Percentiles rank a stretch among this genome's conserved stretches.
These are phyloP conservation scores for Drosophila leonis DNA, from an alignment of 2,888 invertebrate species.

Conservation along the genomic window DNA sequence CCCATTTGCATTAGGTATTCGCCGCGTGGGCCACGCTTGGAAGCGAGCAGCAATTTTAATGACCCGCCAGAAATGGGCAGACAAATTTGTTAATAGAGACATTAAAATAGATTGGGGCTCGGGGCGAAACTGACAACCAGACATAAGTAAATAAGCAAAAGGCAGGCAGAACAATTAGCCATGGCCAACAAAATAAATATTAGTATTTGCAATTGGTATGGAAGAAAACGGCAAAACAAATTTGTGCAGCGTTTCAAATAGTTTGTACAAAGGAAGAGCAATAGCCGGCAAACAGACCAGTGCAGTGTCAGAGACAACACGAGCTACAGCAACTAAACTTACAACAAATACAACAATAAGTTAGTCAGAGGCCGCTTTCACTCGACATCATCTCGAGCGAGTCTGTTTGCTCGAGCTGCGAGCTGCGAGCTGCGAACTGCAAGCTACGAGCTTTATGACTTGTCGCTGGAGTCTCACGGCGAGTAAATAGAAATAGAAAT, in stretches of 20 bases:
- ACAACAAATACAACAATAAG: conserved; percentile 31
- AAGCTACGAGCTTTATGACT: conserved; percentile 50
- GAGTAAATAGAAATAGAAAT: conserved; percentile 79
- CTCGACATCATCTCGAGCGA: conserved; percentile 64
- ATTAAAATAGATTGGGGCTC: conserved; percentile 40
- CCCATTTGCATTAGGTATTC: conserved; percentile 54
- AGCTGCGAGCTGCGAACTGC: conserved; percentile 35
- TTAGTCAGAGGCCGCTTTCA: conserved; percentile 63
- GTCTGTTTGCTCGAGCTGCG: conserved; percentile 45
- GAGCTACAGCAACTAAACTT: conserved; percentile 9
- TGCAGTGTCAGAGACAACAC: conserved; percentile 18
- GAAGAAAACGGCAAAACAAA: conserved; percentile 32
- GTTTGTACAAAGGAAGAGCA: conserved; percentile 42
- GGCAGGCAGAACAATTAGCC: conserved; percentile 33
- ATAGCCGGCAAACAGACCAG: conserved; percentile 57
- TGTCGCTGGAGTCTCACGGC: conserved; percentile 39
- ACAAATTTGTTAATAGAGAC: conserved; percentile 46
- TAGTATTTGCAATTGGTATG: conserved; percentile 35
- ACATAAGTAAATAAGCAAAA: not conserved
- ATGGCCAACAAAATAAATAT: conserved; percentile 42
- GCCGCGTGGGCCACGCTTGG: conserved; percentile 30
- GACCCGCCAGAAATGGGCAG: conserved; percentile 40
- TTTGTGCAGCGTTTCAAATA: conserved; percentile 10
- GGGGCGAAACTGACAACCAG: conserved; percentile 19
- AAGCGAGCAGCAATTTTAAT: conserved; percentile 72